Percentiles rank a stretch among this genome's conserved stretches.
These are phyloP conservation scores for Lethenteron reissneri DNA, from an alignment of 2,113 vertebrate species.

Conservation along the genomic window DNA sequence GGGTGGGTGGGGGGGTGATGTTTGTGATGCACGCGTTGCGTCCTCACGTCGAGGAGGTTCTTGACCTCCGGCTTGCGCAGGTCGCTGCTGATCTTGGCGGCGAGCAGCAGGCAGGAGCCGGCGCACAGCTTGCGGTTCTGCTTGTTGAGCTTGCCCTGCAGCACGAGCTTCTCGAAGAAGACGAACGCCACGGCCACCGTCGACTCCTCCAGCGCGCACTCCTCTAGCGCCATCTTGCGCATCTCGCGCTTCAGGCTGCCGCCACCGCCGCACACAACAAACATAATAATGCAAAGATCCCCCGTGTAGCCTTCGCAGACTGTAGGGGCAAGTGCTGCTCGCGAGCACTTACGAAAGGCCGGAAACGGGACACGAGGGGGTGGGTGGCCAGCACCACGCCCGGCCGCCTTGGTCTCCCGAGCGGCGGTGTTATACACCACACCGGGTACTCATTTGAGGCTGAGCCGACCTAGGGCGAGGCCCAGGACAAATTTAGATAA, in stretches of 20 bases:
- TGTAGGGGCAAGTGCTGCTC: too few relatives aligned
- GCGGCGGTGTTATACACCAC: too few relatives aligned
- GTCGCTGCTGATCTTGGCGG: slow-evolving; percentile 93
- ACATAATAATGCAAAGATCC: too few relatives aligned
- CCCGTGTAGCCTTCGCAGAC: too few relatives aligned
- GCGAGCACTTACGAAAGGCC: too few relatives aligned
- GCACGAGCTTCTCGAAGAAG: slow-evolving; percentile 91
- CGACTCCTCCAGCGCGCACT: slow-evolving; percentile 56
- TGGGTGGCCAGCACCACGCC: too few relatives aligned
- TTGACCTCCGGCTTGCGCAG: slow-evolving; percentile 78
- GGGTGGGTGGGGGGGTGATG: background rate
- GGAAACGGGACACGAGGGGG: too few relatives aligned
- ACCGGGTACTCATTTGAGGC: too few relatives aligned
- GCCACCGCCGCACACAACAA: too few relatives aligned
- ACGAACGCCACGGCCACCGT: slow-evolving; percentile 84
- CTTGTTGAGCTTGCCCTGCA: slow-evolving; percentile 82
- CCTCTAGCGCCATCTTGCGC: slow-evolving; percentile 39
- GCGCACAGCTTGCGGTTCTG: slow-evolving; percentile 93
- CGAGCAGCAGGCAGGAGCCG: slow-evolving; percentile 64
- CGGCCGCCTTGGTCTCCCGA: too few relatives aligned
- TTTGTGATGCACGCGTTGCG: background rate
- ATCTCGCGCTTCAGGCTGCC: slow-evolving; percentile 76
- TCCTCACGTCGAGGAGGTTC: slow-evolving; percentile 78
- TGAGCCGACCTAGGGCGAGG: too few relatives aligned
- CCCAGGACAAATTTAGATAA: too few relatives aligned